A percentile compares a stretch with the other conserved stretches of the same genome.
Conservation (phyloP, 2,797 vertebrate genomes). For the Poeciliopsis infans region DNA sequence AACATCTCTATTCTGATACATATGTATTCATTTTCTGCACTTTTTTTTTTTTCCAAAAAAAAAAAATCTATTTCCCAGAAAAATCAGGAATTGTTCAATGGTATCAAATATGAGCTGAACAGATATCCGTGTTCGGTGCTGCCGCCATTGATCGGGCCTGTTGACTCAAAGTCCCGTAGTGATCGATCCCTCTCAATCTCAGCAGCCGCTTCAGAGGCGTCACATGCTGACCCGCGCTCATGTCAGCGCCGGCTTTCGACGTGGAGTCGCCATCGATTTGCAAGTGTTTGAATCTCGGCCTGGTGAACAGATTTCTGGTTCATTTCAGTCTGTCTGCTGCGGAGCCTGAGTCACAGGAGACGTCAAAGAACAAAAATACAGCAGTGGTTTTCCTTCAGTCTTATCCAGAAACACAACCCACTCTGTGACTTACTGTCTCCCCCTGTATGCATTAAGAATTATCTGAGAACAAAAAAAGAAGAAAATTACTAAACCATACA, state of each 20-base stretch:
- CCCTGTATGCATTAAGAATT: not conserved
- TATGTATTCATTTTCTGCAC: not conserved
- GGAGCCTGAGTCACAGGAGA: constrained; percentile 56
- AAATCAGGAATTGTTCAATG: not conserved
- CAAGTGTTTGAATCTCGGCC: constrained; percentile 64
- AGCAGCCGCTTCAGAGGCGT: constrained; percentile 43
- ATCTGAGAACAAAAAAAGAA: not conserved
- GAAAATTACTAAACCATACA: not conserved
- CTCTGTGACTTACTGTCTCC: not conserved
- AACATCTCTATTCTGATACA: not conserved
- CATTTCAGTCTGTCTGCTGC: constrained; percentile 62
- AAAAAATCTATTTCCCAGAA: constrained; percentile 4
- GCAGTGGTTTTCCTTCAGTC: not conserved
- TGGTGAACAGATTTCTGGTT: constrained; percentile 67
- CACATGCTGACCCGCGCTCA: constrained; percentile 34
- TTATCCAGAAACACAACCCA: not conserved
- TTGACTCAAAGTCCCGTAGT: constrained; percentile 17
- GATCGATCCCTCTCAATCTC: constrained; percentile 52
- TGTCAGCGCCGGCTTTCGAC: constrained; percentile 38
- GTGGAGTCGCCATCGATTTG: constrained; percentile 61
- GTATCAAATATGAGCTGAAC: constrained; percentile 1
- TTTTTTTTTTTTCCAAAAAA: not conserved
- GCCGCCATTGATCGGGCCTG: constrained; percentile 2
- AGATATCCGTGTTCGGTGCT: constrained; percentile 2
- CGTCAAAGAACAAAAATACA: constrained; percentile 24